Base-by-base conservation (phyloP, 2,113 vertebrate species). In the Tilapia sparmanii region DNA sequence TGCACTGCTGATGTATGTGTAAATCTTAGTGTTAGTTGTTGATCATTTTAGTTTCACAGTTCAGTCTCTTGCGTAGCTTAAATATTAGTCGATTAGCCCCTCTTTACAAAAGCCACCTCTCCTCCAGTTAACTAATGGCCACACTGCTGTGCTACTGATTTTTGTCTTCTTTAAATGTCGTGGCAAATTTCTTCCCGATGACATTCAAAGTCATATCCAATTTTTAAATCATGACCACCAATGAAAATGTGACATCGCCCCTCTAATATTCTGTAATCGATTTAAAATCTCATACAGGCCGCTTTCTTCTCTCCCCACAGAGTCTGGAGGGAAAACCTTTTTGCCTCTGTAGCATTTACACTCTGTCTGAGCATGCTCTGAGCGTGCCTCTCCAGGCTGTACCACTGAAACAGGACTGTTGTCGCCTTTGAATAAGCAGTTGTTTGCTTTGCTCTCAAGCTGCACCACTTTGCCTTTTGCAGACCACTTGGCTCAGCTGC, bases 361-460 rank as follows among this genome's bases (percentile, higher is more conserved):
- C 19, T 53, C 29, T 3, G 53, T 35, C 73, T 84, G 87, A 71
- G 24, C 89, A n/a, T 9, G 16, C 76, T 80, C 71, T 8, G 61
- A 66, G 61, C 1, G 8, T 10, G 19, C 61, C 71, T 16, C 68
- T 40, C 40, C 53, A 35, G 68, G 12, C 40, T 22, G 31, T 9
- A 31, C 50, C 68, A 5, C 73, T 63, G 79, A 59, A 59, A 7
- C 73, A 22, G 15, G 29, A 12, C 81, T 2, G 68, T 33, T 18
- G 84, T 85, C 8, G 31, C 63, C 76, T 88, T 5, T 84, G 73
- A 85, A 85, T 78, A 79, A 89, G 50, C 40, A 12, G 15, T 54
- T 87, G 87, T 91, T 91, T 86, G 79, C 86, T 85, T 57, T 84
- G 81, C 85, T 83, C 79, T 89, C 85, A 54, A 5, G 78, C 66